Evolutionary conservation across 1,140 invertebrate species (phyloP).

Genomic region (Elysia chlorotica): DNA sequence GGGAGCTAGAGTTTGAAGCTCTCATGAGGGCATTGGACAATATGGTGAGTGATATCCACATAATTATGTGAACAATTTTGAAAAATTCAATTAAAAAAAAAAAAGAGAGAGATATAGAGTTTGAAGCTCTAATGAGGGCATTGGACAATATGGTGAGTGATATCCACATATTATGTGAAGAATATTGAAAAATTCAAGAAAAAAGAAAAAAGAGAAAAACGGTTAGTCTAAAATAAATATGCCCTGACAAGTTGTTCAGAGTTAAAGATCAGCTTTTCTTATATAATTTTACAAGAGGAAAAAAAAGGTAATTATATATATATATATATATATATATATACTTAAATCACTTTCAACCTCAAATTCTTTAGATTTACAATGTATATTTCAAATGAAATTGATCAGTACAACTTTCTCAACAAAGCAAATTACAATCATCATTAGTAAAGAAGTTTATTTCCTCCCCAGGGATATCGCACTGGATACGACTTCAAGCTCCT

Average conservation of each 20-base stretch:
- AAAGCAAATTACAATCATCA: too few species aligned
- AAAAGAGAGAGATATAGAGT: not conserved
- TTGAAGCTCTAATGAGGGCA: conserved; percentile 84
- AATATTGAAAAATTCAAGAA: not conserved
- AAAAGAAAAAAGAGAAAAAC: not conserved
- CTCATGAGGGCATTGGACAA: conserved; percentile 98
- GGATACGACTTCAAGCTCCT: conserved; percentile 12
- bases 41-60: conserved; percentile 71
- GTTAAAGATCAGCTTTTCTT: not conserved
- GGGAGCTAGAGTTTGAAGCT: conserved; percentile 96
- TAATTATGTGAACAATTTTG: not conserved
- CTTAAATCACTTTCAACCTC: too few species aligned
- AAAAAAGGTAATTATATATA: too few species aligned
- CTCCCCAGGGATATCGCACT: conserved; percentile 6
- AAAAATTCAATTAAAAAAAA: not conserved
- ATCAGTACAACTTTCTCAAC: too few species aligned
- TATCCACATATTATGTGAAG: not conserved
- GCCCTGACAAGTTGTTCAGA: not conserved
- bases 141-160: conserved; percentile 90
- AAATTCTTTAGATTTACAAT: too few species aligned
- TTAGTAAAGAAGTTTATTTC: not conserved
- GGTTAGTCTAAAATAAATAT: not conserved
- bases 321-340: too few species aligned
- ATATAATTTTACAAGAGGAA: too few species aligned
- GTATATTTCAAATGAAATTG: too few species aligned